These are phyloP conservation scores for Festucalex cinctus DNA, from an alignment of 2,113 vertebrate genomes.

Conservation along the genomic window DNA sequence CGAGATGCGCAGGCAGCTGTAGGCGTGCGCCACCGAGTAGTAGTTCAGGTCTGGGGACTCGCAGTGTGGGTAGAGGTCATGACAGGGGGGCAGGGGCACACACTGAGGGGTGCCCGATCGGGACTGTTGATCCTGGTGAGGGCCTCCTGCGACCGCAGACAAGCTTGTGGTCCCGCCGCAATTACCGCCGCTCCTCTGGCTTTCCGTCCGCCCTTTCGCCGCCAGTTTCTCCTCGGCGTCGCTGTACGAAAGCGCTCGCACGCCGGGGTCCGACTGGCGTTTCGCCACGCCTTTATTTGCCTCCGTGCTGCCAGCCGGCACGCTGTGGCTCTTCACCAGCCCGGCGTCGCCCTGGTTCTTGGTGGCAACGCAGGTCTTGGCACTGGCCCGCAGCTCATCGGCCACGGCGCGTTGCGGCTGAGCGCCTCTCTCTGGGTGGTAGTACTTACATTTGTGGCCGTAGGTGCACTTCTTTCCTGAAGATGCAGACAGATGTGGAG, in stretches of 20 bases:
- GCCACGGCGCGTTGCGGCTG: slow-evolving; percentile 96
- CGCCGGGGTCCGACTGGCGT: slow-evolving; percentile 89
- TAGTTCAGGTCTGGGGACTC: slow-evolving; percentile 90
- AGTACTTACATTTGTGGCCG: slow-evolving; percentile 98
- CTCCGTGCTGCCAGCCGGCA: slow-evolving; percentile 81
- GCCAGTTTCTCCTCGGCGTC: slow-evolving; percentile 93
- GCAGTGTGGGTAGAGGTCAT: slow-evolving; percentile 90
- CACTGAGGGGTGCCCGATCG: slow-evolving; percentile 71
- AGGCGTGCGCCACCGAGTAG: slow-evolving; percentile 86
- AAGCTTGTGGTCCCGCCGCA: slow-evolving; percentile 3
- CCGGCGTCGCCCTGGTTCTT: slow-evolving; percentile 82
- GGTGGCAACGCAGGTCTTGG: slow-evolving; percentile 80
- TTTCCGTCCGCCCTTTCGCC: slow-evolving; percentile 84
- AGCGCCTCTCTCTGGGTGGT: slow-evolving; percentile 91
- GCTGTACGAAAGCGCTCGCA: slow-evolving; percentile 86
- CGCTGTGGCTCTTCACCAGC: slow-evolving; percentile 94
- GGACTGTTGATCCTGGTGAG: slow-evolving; percentile 82
- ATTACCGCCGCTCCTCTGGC: slow-evolving; percentile 52
- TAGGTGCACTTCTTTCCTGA: slow-evolving; percentile 98
- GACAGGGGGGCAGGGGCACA: slow-evolving; percentile 73
- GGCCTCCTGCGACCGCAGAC: slow-evolving; percentile 77
- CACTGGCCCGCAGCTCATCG: slow-evolving; percentile 94
- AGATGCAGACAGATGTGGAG: background rate
- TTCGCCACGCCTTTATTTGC: slow-evolving; percentile 81
- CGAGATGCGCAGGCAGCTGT: slow-evolving; percentile 81